These are phyloP conservation scores for Chrysocyon brachyurus DNA, from an alignment of 2,797 vertebrate genomes.

Conservation along the genomic window DNA sequence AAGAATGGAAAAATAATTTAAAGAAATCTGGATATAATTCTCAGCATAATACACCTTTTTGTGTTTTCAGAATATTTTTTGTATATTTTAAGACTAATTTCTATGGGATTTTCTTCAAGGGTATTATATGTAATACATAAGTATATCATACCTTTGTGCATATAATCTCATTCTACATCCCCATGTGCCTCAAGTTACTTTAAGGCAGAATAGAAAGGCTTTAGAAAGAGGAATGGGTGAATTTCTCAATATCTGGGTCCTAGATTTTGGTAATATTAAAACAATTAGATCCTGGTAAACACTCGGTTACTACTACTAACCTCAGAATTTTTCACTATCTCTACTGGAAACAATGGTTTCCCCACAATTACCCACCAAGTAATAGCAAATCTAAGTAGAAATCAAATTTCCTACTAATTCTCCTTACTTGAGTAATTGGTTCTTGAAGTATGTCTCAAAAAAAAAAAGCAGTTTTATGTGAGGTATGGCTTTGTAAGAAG, in stretches of 20 bases:
- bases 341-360: not conserved
- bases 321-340: not conserved
- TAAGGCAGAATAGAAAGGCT: not conserved
- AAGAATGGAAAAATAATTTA: not conserved
- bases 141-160: not conserved
- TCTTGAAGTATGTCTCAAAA: not conserved
- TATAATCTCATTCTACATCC: not conserved
- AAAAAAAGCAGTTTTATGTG: not conserved
- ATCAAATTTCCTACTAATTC: not conserved
- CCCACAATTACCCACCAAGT: conserved; percentile 5
- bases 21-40: not conserved
- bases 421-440: not conserved
- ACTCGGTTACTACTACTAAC: not conserved
- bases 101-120: not conserved
- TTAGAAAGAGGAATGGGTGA: not conserved
- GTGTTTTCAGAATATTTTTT: not conserved
- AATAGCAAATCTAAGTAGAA: conserved; percentile 17
- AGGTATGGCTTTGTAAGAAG: not conserved
- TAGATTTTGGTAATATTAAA: not conserved
- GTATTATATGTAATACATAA: not conserved
- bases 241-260: not conserved
- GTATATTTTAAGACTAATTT: conserved; percentile 16
- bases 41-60: not conserved
- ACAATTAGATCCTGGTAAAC: not conserved
- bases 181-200: not conserved